Evolutionary conservation across 1,140 invertebrate genomes (phyloP), one percentile per base, ranked within the genome.

Genomic region (Drosophila lacertosa): DNA sequence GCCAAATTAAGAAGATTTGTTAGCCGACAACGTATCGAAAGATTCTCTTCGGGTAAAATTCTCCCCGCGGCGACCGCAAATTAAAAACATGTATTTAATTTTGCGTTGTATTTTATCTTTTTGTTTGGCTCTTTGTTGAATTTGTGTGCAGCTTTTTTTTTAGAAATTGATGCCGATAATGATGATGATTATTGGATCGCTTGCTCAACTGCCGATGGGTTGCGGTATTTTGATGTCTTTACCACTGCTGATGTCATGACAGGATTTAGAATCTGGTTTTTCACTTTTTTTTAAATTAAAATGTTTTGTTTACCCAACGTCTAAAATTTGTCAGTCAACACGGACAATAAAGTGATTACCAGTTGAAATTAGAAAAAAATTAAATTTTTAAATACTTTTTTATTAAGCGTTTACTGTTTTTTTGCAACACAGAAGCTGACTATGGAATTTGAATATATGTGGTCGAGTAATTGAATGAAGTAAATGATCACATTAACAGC

Each of bases 261-360:
- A 80, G 77, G 72, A 80, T 80, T 80, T 66, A 45, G 6, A 37
- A 74, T 72, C 77, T 55, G 66, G 77, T 80, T 79, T 70, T 40
- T 16, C 37, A 33, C 13, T 51, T 29, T 18, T 26, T 15, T 33
- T 33, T 33, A 54, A 70, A 75, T 70, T 75, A 64, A 74, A 51
- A 74, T 45, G 51, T 55, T 65, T 74, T 59, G 45, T 44, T 39
- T 35, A 10, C 16, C 22, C 13, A 13, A 10, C 55, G 33, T 45
- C 7, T 4, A 40, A 16, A 48, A 22, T n/a, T 53, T 40, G 45
- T 20, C 42, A 77, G 59, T 35, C 55, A 65, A 22, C 32, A 72
- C n/a, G n/a, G n/a, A 18, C 11, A 68, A 35, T 35, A 22, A 24
- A 22, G 15, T 39, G 26, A 55, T 26, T 47, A 53, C 24, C 11